Evolutionary conservation across 2,888 invertebrate species (phyloP).

Genomic region (Drosophila kambysellisi): DNA sequence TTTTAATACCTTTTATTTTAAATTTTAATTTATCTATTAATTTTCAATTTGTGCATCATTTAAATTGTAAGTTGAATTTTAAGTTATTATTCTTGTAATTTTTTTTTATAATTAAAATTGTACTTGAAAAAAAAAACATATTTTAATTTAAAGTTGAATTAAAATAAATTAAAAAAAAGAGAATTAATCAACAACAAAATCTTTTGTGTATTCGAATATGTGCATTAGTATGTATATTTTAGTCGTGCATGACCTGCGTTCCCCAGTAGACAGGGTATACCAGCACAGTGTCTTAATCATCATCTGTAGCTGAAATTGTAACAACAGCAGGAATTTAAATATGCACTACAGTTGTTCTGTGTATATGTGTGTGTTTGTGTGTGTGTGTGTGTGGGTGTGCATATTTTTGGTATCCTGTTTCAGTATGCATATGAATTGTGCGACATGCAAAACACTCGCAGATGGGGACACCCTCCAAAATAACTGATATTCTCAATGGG

Average conservation of each 20-base stretch:
- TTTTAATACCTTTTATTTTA: background rate
- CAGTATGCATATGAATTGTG: constrained; percentile 64
- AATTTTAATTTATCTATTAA: background rate
- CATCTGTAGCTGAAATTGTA: constrained; percentile 27
- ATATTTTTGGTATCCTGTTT: constrained; percentile 43
- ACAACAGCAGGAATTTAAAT: constrained; percentile 15
- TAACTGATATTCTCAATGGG: constrained; percentile 9
- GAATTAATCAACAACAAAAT: background rate
- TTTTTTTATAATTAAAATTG: background rate
- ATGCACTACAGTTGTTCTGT: constrained; percentile 27
- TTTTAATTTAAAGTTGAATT: background rate
- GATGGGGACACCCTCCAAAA: constrained; percentile 22
- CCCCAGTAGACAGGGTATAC: background rate
- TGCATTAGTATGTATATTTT: background rate
- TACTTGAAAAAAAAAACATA: background rate
- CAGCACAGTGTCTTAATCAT: constrained; percentile 17
- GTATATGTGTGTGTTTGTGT: background rate
- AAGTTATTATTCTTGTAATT: background rate
- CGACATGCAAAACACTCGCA: constrained; percentile 21
- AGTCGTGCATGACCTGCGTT: background rate
- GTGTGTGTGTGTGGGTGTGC: constrained; percentile 1
- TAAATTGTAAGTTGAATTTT: no score
- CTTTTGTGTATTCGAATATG: background rate
- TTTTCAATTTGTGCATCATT: background rate
- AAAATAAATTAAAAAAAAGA: background rate